phyloP scores from a whole-genome alignment of 2,113 vertebrate species.

The Eublepharis macularius region DNA sequence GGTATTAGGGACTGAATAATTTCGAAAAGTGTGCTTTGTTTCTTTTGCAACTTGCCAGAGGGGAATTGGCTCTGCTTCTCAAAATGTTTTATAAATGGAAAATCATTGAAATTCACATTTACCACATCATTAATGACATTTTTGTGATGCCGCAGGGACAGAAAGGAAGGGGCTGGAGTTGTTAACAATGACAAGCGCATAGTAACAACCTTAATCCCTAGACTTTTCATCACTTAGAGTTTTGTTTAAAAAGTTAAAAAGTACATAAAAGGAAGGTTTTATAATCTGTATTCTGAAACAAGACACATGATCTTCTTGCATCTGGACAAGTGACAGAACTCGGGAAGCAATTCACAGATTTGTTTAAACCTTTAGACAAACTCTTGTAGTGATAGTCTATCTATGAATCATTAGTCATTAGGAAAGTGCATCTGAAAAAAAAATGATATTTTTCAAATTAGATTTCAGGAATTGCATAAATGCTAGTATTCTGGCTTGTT shows the following conservation, averaged over 20 bases:
- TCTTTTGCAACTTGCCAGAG: background rate
- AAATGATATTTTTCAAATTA: too few species aligned
- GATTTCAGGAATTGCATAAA: too few species aligned
- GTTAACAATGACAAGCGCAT: background rate
- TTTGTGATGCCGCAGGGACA: background rate
- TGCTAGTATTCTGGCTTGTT: too few species aligned
- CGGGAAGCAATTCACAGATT: too few species aligned
- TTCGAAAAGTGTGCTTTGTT: constrained; percentile 23
- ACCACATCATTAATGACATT: constrained; percentile 5
- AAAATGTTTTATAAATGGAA: background rate
- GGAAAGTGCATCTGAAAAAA: too few species aligned
- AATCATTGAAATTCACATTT: constrained; percentile 15
- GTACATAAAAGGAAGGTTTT: constrained; percentile 5
- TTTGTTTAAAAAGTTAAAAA: constrained; percentile 15
- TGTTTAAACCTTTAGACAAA: too few species aligned
- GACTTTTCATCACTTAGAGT: constrained; percentile 1
- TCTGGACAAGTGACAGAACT: background rate
- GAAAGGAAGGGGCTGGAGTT: background rate
- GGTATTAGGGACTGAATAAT: constrained; percentile 33
- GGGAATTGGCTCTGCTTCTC: background rate
- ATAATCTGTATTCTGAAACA: background rate
- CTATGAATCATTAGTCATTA: too few species aligned
- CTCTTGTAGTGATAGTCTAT: too few species aligned
- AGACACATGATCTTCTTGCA: background rate
- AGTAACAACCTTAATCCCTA: background rate